A percentile compares a stretch with the other conserved stretches of the same genome.
Evolutionary conservation across 1,140 invertebrate species (phyloP).

Genomic region (Drosophila lini): DNA sequence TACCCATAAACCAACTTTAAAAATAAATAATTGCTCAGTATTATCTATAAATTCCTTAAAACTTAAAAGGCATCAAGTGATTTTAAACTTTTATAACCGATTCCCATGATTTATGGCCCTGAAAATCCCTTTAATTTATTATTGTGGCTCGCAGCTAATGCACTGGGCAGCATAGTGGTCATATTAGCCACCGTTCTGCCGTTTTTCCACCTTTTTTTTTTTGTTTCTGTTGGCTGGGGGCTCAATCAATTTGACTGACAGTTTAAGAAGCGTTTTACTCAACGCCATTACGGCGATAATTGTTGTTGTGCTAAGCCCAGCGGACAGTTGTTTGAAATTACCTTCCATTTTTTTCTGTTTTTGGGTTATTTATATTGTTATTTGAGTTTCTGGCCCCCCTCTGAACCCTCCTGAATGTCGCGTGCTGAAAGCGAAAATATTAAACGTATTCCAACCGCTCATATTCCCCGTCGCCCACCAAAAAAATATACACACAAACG

Average conservation of each 20-base stretch:
- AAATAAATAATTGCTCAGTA: not conserved
- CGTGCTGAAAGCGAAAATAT: slow-evolving; percentile 51
- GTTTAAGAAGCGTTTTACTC: slow-evolving; percentile 63
- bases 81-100: too few species aligned
- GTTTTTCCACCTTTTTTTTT: too few species aligned
- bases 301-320: slow-evolving; percentile 55
- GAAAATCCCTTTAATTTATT: slow-evolving; percentile 2
- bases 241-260: slow-evolving; percentile 75
- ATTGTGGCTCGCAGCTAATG: slow-evolving; percentile 7
- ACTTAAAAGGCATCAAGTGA: not conserved
- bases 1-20: not conserved
- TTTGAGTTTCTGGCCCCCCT: slow-evolving; percentile 57
- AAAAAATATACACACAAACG: slow-evolving; percentile 19
- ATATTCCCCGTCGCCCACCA: slow-evolving; percentile 35
- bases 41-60: not conserved
- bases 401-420: slow-evolving; percentile 27
- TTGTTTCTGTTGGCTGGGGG: slow-evolving; percentile 32
- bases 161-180: slow-evolving; percentile 24
- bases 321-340: slow-evolving; percentile 68
- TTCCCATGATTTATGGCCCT: not conserved
- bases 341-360: slow-evolving; percentile 31
- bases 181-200: slow-evolving; percentile 17
- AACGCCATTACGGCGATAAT: slow-evolving; percentile 46
- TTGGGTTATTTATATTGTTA: slow-evolving; percentile 55
- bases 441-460: slow-evolving; percentile 52